Evolutionary conservation across 2,113 vertebrate genomes (phyloP).

Genomic region (Chionomys nivalis): DNA sequence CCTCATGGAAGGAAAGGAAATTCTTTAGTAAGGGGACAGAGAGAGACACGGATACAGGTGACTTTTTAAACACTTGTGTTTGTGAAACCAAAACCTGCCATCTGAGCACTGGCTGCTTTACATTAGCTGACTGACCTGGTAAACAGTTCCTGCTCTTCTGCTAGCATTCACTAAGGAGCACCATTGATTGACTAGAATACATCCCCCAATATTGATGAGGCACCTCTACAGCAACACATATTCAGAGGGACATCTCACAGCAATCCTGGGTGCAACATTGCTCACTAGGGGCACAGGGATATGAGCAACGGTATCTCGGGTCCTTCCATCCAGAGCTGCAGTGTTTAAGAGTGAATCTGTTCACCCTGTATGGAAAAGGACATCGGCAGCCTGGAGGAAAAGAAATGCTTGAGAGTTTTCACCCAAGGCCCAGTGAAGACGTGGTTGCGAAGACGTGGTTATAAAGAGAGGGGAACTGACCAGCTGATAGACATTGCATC

Average conservation of each 20-base stretch:
- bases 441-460: not conserved
- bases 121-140: not conserved
- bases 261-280: accelerated
- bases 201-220: not conserved
- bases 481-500: not conserved
- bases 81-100: not conserved
- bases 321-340: not conserved
- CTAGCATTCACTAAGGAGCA: not conserved
- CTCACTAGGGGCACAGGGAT: not conserved
- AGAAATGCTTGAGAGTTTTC: not conserved
- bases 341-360: not conserved
- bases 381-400: not conserved
- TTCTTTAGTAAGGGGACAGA: not conserved
- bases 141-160: not conserved
- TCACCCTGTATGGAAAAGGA: not conserved
- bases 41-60: not conserved
- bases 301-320: accelerated
- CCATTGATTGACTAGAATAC: not conserved
- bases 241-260: too few species aligned
- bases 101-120: not conserved
- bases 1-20: conserved; percentile 2
- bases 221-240: not conserved
- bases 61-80: not conserved
- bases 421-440: not conserved
- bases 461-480: not conserved